Conservation (phyloP, 1,140 invertebrate species). For the Drosophila asahinai region DNA sequence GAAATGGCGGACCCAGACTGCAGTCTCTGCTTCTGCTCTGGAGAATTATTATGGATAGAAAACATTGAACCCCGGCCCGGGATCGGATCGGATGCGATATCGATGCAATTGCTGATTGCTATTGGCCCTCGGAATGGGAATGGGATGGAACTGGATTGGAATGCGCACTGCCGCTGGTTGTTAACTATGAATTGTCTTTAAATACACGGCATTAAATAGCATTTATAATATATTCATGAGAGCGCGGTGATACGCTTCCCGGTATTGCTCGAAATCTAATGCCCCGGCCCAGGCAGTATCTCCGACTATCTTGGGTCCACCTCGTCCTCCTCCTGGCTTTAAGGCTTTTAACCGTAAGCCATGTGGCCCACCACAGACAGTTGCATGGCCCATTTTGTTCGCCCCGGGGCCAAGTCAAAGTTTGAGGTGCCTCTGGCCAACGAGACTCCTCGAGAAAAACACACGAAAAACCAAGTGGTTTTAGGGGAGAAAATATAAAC, state of each 20-base stretch:
- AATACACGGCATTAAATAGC: constrained; percentile 82
- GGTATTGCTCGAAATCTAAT: constrained; percentile 80
- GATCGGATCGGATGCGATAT: constrained; percentile 60
- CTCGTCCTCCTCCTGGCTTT: constrained; percentile 2
- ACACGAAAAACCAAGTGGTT: constrained; percentile 13
- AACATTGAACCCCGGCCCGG: constrained; percentile 70
- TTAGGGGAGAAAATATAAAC: background rate
- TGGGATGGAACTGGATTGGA: constrained; percentile 5
- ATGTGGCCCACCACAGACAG: constrained; percentile 55
- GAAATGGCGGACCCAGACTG: constrained; percentile 65
- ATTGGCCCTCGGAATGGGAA: constrained; percentile 41
- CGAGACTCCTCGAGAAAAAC: background rate
- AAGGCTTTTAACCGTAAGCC: constrained; percentile 73
- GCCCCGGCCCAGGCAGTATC: constrained; percentile 39
- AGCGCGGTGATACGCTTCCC: constrained; percentile 67
- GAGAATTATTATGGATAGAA: constrained; percentile 80
- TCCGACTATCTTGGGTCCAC: constrained; percentile 36
- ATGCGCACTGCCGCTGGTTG: constrained; percentile 23
- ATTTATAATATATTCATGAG: constrained; percentile 83
- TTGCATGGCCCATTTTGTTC: constrained; percentile 79
- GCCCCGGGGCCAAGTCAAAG: constrained; percentile 60
- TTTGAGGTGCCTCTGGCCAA: constrained; percentile 28
- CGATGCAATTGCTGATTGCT: constrained; percentile 80
- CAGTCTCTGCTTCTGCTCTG: constrained; percentile 10
- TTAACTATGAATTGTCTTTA: constrained; percentile 79